Percentiles rank a stretch among this genome's conserved stretches.
phyloP scores from a whole-genome alignment of 2,888 invertebrate genomes.

The Cotesia congregata region DNA sequence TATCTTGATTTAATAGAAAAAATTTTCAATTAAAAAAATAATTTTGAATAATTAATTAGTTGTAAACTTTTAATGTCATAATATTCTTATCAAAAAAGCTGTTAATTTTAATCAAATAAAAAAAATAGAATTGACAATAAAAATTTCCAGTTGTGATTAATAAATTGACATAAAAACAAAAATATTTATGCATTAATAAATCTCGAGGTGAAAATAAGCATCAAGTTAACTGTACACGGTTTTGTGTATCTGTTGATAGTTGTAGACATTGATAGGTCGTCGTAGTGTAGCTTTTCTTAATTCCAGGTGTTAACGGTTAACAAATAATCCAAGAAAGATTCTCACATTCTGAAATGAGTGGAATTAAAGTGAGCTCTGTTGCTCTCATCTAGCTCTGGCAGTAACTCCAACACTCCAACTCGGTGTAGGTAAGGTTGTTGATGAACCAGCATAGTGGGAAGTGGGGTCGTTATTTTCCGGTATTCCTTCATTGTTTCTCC shows the following conservation, averaged over 20 bases:
- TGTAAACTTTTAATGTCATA: too few species aligned
- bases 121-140: too few species aligned
- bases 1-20: too few species aligned
- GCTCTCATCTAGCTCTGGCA: too few species aligned
- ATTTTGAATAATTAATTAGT: too few species aligned
- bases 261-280: not conserved
- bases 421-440: slow-evolving; percentile 15
- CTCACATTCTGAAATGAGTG: slow-evolving; percentile 1
- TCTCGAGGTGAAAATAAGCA: not conserved
- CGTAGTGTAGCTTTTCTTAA: not conserved
- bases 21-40: too few species aligned
- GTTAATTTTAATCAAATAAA: too few species aligned
- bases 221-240: not conserved
- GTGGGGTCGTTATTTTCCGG: slow-evolving; percentile 39
- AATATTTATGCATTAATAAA: not conserved
- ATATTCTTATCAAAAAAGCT: too few species aligned
- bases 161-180: too few species aligned
- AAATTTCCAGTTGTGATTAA: too few species aligned
- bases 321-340: slow-evolving; percentile 12
- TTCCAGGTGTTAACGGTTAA: slow-evolving; percentile 18
- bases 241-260: not conserved
- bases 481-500: slow-evolving; percentile 42
- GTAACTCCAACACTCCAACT: not conserved
- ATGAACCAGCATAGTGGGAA: slow-evolving; percentile 28
- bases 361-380: not conserved